Conservation (phyloP, 2,113 vertebrate genomes). For the Hippopotamus amphibius region DNA sequence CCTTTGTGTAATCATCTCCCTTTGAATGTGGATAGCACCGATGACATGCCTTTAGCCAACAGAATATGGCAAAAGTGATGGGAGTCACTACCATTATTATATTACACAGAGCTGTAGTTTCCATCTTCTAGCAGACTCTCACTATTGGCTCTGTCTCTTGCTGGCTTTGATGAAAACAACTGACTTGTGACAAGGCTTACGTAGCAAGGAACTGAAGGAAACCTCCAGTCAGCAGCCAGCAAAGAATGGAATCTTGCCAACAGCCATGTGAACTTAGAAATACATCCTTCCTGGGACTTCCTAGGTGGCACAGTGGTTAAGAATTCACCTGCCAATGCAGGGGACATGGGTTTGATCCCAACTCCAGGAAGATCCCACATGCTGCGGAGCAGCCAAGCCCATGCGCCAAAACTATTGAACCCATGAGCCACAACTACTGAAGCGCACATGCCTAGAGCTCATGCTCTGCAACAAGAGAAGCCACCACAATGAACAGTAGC, state of each 20-base stretch:
- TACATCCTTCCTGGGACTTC: neutral
- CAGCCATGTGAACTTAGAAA: neutral
- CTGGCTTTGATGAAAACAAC: neutral
- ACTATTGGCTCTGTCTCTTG: neutral
- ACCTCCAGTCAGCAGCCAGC: neutral
- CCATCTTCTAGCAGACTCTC: neutral
- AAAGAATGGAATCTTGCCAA: neutral
- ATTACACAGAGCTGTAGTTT: neutral
- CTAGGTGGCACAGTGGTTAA: no score
- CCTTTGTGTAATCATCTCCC: no score
- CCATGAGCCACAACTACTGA: no score
- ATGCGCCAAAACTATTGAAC: no score
- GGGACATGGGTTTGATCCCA: no score
- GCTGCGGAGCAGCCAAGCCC: no score
- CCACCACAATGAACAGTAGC: no score
- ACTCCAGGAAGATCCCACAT: no score
- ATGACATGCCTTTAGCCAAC: neutral
- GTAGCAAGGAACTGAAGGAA: neutral
- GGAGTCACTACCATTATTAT: neutral
- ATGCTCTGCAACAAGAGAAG: no score
- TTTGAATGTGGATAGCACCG: neutral
- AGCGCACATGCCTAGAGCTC: no score
- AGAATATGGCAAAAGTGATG: neutral
- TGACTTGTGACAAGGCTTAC: neutral
- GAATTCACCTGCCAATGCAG: no score